Percentiles rank a stretch among this genome's conserved stretches.
Evolutionary conservation across 2,888 invertebrate species (phyloP).

Genomic region (Tortricodes alternella): DNA sequence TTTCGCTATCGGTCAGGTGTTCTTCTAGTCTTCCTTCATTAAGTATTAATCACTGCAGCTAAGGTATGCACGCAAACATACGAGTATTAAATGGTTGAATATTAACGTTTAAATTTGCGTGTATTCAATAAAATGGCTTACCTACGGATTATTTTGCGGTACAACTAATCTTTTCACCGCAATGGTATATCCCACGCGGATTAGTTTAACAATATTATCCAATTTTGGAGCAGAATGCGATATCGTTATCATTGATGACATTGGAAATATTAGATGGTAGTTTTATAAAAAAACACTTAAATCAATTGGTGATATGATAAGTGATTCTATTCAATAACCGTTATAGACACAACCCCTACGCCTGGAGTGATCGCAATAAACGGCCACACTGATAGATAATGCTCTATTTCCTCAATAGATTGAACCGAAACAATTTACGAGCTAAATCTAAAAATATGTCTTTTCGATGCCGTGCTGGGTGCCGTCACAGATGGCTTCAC

Average conservation of each 20-base stretch:
- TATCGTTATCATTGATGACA: not conserved
- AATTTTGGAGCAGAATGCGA: not conserved
- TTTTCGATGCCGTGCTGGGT: slow-evolving; percentile 69
- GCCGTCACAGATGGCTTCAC: slow-evolving; percentile 80
- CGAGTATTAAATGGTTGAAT: too few relatives aligned
- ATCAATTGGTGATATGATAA: not conserved
- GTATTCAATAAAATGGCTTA: not conserved
- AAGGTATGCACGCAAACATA: too few relatives aligned
- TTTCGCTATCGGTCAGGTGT: not conserved
- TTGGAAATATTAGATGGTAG: too few relatives aligned
- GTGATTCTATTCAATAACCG: slow-evolving; percentile 10
- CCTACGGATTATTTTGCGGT: slow-evolving; percentile 9
- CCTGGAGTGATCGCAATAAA: slow-evolving; percentile 43
- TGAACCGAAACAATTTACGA: slow-evolving; percentile 79
- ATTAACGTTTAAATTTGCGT: not conserved
- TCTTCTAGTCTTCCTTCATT: not conserved
- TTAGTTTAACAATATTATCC: slow-evolving; percentile 6
- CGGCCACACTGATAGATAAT: slow-evolving; percentile 72
- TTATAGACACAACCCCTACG: slow-evolving; percentile 2
- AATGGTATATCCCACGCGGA: slow-evolving; percentile 7
- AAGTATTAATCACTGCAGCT: too few relatives aligned
- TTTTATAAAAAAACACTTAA: not conserved
- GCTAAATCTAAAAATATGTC: slow-evolving; percentile 82
- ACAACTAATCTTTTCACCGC: not conserved
- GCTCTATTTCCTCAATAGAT: slow-evolving; percentile 74